Conservation (phyloP, 1,140 invertebrate genomes). For the Drosophila lowei region DNA sequence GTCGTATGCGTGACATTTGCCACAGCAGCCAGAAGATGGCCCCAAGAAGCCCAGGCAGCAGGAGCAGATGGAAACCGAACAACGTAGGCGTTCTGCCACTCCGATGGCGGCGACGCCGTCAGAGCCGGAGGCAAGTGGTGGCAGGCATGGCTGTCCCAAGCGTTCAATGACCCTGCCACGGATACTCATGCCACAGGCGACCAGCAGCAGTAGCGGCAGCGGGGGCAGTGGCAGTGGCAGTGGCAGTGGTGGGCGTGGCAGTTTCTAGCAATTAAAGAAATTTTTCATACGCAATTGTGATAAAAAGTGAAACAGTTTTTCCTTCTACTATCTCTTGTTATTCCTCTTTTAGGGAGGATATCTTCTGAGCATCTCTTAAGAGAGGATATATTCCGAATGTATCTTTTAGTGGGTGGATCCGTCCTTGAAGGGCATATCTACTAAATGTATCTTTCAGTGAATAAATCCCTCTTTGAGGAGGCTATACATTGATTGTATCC, state of each 20-base stretch:
- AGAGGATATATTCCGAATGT: no score
- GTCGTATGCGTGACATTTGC: slow-evolving; percentile 80
- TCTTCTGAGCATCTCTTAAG: no score
- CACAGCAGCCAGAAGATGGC: slow-evolving; percentile 19
- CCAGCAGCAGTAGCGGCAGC: slow-evolving; percentile 13
- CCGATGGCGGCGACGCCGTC: no score
- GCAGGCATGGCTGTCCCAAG: slow-evolving; percentile 63
- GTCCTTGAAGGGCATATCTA: no score
- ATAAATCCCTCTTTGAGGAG: neutral
- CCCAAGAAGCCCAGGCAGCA: slow-evolving; percentile 1
- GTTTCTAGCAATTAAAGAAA: slow-evolving; percentile 83
- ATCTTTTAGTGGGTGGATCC: no score
- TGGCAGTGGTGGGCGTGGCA: slow-evolving; percentile 50
- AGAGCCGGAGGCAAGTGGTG: slow-evolving; percentile 5
- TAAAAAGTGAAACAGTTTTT: slow-evolving; percentile 71
- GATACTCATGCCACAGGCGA: slow-evolving; percentile 60
- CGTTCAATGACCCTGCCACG: slow-evolving; percentile 73
- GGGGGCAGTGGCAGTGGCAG: slow-evolving; percentile 26
- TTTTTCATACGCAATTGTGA: slow-evolving; percentile 83
- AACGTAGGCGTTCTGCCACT: neutral
- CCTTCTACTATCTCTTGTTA: neutral
- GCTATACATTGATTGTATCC: neutral
- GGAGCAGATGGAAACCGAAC: neutral
- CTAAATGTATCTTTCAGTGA: no score
- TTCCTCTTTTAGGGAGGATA: no score